Evolutionary conservation across 1,140 invertebrate genomes (phyloP), one percentile per base, ranked within the genome.

Genomic region (Magallana gigas): DNA sequence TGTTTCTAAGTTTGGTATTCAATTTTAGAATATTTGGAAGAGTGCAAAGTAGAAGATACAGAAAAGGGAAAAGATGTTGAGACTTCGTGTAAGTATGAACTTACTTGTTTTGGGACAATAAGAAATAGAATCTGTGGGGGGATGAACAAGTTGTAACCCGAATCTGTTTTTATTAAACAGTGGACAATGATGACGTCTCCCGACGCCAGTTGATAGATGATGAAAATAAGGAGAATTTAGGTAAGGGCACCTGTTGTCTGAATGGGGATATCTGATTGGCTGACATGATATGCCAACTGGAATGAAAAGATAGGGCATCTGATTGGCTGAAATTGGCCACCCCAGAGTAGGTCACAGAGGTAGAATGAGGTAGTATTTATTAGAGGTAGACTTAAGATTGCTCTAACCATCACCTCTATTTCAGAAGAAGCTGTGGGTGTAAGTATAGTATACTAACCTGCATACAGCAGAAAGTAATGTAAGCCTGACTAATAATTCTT

Each of bases 151-250:
- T 76, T 36, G 68, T 76, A 76, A 76, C 68, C 36, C 36, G 68
- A 76, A 18, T 76, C 68, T 76, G 68, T 76, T 76, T 76, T 76
- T 76, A 76, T 76, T 76, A 76, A 76, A 76, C 68, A 76, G 68
- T 76, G 68, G 68, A 76, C 68, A 76, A 76, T 76, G 68, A 76
- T 36, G 68, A 76, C 68, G 9, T 76, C 68, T 76, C 68, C 68
- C 23, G 23, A 76, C 23, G 68, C 68, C 68, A 76, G 68, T 76
- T 76, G 68, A 76, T 76, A 76, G 68, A 76, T 76, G 68, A 76
- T 76, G 68, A 76, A 23, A 76, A 76, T 76, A 76, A 76, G 23
- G 68, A 76, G 68, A 76, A 76, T 76, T 11, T 76, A 29, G 68
- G 68, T 76, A 76, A 76, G 68, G 68, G 68, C 23, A 29, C 68